Conservation (phyloP, 2,888 invertebrate genomes). For the Microctonus brassicae region DNA sequence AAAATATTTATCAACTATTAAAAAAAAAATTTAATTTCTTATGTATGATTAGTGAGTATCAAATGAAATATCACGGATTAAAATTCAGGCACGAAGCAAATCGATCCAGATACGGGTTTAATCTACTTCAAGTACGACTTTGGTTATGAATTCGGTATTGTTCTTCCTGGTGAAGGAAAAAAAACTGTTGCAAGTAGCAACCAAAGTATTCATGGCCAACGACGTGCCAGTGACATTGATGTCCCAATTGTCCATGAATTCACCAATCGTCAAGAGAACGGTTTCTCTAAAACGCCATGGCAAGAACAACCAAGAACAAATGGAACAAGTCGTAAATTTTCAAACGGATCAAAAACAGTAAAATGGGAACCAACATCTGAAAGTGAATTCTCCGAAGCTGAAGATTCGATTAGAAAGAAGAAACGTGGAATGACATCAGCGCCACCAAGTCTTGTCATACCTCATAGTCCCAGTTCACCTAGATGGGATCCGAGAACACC, state of each 20-base stretch:
- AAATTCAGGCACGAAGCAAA: conserved; percentile 78
- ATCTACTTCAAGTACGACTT: conserved; percentile 88
- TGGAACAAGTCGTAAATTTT: conserved; percentile 43
- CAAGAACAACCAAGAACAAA: conserved; percentile 35
- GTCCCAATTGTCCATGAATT: conserved; percentile 79
- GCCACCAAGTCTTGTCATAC: conserved; percentile 60
- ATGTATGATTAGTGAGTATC: conserved; percentile 6
- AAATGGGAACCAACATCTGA: conserved; percentile 77
- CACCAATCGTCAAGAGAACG: conserved; percentile 65
- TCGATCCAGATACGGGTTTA: conserved; percentile 81
- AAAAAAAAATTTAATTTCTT: neutral
- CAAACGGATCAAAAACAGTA: conserved; percentile 68
- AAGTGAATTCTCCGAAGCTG: conserved; percentile 75
- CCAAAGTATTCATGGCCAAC: conserved; percentile 72
- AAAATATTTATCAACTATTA: conserved; percentile 54
- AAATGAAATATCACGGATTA: conserved; percentile 4
- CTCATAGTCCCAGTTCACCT: conserved; percentile 60
- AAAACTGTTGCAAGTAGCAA: conserved; percentile 64
- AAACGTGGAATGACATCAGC: conserved; percentile 54
- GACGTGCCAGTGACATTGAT: conserved; percentile 74
- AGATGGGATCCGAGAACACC: conserved; percentile 70
- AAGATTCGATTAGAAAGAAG: conserved; percentile 68
- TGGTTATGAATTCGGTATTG: conserved; percentile 83
- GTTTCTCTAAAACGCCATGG: conserved; percentile 55
- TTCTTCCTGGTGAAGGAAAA: conserved; percentile 78